Percentiles rank a stretch among this genome's conserved stretches.
Evolutionary conservation across 2,888 invertebrate genomes (phyloP).

Genomic region (Idaea dimidiata): DNA sequence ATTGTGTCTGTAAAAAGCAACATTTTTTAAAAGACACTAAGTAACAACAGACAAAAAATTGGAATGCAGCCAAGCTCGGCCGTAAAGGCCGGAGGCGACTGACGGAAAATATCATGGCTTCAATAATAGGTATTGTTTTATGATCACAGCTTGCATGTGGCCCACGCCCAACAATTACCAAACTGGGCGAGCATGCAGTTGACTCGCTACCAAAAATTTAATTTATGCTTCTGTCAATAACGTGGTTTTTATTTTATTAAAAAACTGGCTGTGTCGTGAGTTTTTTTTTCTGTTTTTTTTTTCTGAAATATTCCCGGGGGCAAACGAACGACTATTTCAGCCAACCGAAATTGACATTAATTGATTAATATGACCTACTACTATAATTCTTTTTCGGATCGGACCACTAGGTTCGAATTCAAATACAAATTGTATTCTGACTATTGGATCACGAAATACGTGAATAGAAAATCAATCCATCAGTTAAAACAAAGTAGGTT

Average conservation of each 20-base stretch:
- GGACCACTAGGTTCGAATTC: no score
- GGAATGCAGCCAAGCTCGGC: slow-evolving; percentile 53
- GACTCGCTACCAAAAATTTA: slow-evolving; percentile 15
- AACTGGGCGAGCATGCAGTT: slow-evolving; percentile 16
- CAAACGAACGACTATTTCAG: no score
- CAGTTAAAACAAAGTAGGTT: no score
- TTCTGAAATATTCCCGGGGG: no score
- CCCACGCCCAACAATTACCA: slow-evolving; percentile 27
- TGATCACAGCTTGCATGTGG: slow-evolving; percentile 32
- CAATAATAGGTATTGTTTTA: slow-evolving; percentile 52
- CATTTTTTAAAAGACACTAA: slow-evolving; percentile 42
- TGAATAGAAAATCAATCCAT: no score
- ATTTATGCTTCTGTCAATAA: slow-evolving; percentile 4
- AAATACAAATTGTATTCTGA: no score
- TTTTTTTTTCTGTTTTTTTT: not conserved
- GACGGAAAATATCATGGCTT: slow-evolving; percentile 51
- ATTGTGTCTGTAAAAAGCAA: slow-evolving; percentile 31
- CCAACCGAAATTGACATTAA: no score
- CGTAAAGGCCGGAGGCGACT: slow-evolving; percentile 49
- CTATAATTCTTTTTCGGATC: no score
- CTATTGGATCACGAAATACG: no score
- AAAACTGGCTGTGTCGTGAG: not conserved
- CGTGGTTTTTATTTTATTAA: not conserved
- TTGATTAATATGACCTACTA: no score
- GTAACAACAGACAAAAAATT: slow-evolving; percentile 47